Evolutionary conservation across 2,888 invertebrate species (phyloP), one percentile per base, ranked within the genome.

Genomic region (Fragum sueziense): DNA sequence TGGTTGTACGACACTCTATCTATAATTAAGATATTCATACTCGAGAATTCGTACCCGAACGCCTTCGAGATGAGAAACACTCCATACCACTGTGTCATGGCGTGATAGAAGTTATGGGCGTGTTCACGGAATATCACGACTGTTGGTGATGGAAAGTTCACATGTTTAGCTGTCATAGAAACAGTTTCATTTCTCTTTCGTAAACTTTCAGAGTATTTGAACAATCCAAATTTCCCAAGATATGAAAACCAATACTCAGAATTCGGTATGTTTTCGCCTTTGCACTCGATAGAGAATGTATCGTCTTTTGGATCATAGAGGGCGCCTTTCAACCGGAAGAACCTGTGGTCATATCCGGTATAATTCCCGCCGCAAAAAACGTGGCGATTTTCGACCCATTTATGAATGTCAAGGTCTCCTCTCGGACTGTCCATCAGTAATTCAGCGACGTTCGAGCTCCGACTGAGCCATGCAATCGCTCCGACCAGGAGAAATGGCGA

Each of bases 21-120:
- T n/a, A 82, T 52, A 22, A 82, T 61, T 7, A 82, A 22, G 4
- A 82, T 54, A 51, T 73, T 68, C 22, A 76, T 67, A 37, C 71
- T 75, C 22, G 61, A 71, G 41, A 74, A 76, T 9, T 74, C 41
- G 22, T 74, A 74, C 3, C 70, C 34, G 51, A 74, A 77, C 25
- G 71, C 61, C 54, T 62, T 74, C 22, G 82, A 82, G 9, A 82
- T 25, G 0, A 79, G 11, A 57, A 57, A 82, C 11, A 82, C 59
- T n/a, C 79, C 79, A 47, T 79, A 82, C 82, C 82, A 82, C 69
- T 82, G 79, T 6, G 79, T 79, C 82, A 82, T 82, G 0, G 82
- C 82, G 52, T 82, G 82, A 37, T 69, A 82, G 59, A 79, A 82
- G 27, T 82, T 82, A 59, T 82, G 82, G 29, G 82, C 73, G 67